These are phyloP conservation scores for Onychomys torridus DNA, from an alignment of 2,797 vertebrate genomes.

Conservation along the genomic window DNA sequence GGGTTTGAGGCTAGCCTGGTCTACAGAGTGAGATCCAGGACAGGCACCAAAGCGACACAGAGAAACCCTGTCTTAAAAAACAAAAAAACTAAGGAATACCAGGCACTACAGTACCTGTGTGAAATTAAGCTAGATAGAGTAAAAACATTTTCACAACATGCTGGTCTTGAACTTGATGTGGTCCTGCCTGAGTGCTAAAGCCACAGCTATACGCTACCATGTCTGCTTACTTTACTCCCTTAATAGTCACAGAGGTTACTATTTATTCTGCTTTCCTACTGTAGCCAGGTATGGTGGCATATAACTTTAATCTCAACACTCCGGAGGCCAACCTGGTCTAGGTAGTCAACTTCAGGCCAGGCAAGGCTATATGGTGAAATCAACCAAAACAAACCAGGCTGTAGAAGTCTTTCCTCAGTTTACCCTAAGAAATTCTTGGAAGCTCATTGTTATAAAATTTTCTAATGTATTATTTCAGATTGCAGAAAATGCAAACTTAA, in stretches of 20 bases:
- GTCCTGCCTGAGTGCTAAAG: not conserved
- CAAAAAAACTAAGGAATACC: not conserved
- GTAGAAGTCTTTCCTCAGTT: not conserved
- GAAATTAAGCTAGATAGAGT: not conserved
- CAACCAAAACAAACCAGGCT: not conserved
- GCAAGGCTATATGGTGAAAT: not conserved
- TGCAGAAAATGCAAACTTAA: not conserved
- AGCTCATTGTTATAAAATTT: not conserved
- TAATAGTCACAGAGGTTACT: not conserved
- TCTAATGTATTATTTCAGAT: not conserved
- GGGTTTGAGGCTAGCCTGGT: too few species aligned
- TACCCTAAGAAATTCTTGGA: slow-evolving; percentile 5
- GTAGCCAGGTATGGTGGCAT: too few species aligned
- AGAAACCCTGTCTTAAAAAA: too few species aligned
- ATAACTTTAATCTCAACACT: not conserved
- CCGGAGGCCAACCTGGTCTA: not conserved
- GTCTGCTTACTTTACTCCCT: not conserved
- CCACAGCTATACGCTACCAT: accelerated
- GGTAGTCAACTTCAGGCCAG: not conserved
- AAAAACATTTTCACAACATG: not conserved
- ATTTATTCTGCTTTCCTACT: not conserved
- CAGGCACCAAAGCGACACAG: too few species aligned
- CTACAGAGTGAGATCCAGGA: too few species aligned
- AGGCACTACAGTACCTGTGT: not conserved
- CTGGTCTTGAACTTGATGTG: not conserved